A percentile compares a stretch with the other conserved stretches of the same genome.
Conservation (phyloP, 2,797 vertebrate species). For the Betta splendens region DNA sequence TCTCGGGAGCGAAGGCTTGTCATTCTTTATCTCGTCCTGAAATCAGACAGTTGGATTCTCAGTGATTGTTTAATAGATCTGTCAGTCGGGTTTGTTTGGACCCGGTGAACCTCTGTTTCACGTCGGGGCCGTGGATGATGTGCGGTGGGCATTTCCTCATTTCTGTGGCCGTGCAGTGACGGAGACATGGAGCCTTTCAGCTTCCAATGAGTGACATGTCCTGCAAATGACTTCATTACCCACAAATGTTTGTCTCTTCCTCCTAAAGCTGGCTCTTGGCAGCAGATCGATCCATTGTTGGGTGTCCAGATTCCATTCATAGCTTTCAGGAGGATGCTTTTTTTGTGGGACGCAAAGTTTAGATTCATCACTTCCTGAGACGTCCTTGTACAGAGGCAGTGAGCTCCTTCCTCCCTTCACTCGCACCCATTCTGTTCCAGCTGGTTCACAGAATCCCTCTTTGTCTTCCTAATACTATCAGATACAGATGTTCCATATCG, state of each 20-base stretch:
- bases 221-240: constrained; percentile 46
- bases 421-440: background rate
- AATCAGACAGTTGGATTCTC: constrained; percentile 34
- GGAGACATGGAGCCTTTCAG: too few relatives aligned
- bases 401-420: background rate
- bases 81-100: background rate
- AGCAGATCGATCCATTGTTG: constrained; percentile 55
- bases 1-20: constrained; percentile 15
- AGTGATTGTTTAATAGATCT: constrained; percentile 33
- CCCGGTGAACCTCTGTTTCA: constrained; percentile 15
- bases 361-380: constrained; percentile 59
- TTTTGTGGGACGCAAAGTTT: constrained; percentile 45
- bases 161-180: background rate
- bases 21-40: background rate
- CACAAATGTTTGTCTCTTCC: constrained; percentile 46
- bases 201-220: constrained; percentile 17
- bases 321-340: constrained; percentile 58
- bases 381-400: constrained; percentile 22
- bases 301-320: constrained; percentile 49
- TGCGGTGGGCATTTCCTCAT: constrained; percentile 14
- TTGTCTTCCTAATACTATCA: too few relatives aligned
- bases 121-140: constrained; percentile 28
- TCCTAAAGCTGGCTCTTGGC: constrained; percentile 49
- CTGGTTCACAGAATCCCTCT: background rate
- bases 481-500: constrained; percentile 47